These are phyloP conservation scores for Theristicus caerulescens DNA, from an alignment of 2,113 vertebrate species.

Conservation along the genomic window DNA sequence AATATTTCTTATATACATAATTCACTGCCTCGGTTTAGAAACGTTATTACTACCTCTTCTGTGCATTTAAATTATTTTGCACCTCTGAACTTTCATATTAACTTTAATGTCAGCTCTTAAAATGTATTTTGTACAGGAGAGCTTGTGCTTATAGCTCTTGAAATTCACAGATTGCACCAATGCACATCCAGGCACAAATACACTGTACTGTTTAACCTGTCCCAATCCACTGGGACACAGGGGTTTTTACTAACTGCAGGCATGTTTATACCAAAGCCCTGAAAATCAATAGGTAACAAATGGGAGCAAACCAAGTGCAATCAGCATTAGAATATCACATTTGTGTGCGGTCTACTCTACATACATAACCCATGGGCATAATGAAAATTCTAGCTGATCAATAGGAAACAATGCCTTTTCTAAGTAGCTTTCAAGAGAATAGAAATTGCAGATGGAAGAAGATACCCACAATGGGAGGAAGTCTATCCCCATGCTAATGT, in stretches of 20 bases:
- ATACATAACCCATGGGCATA: background rate
- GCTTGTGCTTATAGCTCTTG: background rate
- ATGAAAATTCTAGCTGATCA: background rate
- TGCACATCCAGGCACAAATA: background rate
- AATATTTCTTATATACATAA: constrained; percentile 82
- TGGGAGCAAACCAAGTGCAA: background rate
- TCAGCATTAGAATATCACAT: background rate
- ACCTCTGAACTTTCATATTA: constrained; percentile 79
- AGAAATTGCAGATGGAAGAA: background rate
- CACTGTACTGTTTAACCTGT: background rate
- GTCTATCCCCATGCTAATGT: background rate
- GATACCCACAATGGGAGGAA: background rate
- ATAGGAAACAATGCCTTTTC: background rate
- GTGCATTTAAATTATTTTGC: constrained; percentile 79
- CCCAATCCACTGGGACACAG: background rate
- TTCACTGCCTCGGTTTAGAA: constrained; percentile 76
- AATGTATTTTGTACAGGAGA: constrained; percentile 46
- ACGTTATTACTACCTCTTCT: constrained; percentile 76
- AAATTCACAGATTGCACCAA: constrained; percentile 17
- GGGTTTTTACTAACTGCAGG: background rate
- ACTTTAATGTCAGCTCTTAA: constrained; percentile 72
- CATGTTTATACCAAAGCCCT: background rate
- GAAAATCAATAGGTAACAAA: constrained; percentile 33
- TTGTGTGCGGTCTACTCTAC: background rate
- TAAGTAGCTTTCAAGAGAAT: background rate